Base-by-base conservation (phyloP, 2,113 vertebrate genomes). In the Girardinichthys multiradiatus region DNA sequence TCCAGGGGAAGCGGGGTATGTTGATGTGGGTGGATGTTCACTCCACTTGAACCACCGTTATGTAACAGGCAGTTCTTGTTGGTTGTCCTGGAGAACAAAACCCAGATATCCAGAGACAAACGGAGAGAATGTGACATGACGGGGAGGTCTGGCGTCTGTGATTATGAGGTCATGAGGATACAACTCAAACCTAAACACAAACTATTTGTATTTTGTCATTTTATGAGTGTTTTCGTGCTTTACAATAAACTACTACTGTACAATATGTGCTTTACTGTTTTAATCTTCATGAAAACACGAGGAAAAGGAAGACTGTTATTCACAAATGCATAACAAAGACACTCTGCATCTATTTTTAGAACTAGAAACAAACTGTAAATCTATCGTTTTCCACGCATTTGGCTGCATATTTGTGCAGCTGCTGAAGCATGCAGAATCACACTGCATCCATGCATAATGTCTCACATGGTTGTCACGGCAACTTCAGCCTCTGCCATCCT, bases 301-400 rank as follows among this genome's bases (percentile, higher is more conserved):
- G 19, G 42, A 5, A 45, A 19, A 45, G 42, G 42, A 19, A 45
- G 42, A 45, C 17, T 45, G 6, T n/a, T n/a, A n/a, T n/a, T n/a
- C 51, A 57, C 51, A 60, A 35, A 74, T 51, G 67, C 72, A 65
- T 63, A 48, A 73, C 39, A 54, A 54, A 66, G 71, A 64, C 68
- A 72, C 35, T 68, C 39, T 27, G 37, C 33, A 58, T 80, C 68
- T 81, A 85, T 77, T 70, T 85, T 81, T 85, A 81, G 76, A 81
- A 51, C 42, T 65, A n/a, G 26, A 80, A 74, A 80, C 28, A 6
- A 48, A 51, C 31, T 39, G 64, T 48, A 77, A 74, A 87, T 79
- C 74, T 70, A 75, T 58, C 14, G 4, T 4, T 57, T 48, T 70
- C 70, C n/a, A 5, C 62, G 19, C 42, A 45, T 19, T 26, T 30